A percentile compares a stretch with the other conserved stretches of the same genome.
Evolutionary conservation across 2,113 vertebrate genomes (phyloP).

Genomic region (Centrocercus urophasianus): DNA sequence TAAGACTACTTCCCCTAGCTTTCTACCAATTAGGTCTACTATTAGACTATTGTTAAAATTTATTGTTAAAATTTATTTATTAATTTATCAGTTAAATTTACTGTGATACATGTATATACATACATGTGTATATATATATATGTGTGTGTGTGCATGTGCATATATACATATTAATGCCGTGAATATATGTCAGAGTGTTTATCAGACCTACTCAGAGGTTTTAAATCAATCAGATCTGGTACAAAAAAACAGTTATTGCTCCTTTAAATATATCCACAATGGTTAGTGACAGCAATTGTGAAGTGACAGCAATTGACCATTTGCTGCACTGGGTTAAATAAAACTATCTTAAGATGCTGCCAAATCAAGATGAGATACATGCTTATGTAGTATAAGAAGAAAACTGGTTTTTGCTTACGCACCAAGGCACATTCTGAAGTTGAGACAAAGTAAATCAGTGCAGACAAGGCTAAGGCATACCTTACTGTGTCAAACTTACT

Average conservation of each 20-base stretch:
- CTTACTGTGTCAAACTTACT: slow-evolving; percentile 31
- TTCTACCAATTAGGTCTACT: neutral
- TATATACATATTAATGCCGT: neutral
- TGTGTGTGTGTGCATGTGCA: neutral
- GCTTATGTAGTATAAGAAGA: slow-evolving; percentile 53
- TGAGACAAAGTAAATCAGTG: slow-evolving; percentile 63
- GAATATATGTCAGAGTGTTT: slow-evolving; percentile 3
- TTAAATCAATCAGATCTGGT: slow-evolving; percentile 44
- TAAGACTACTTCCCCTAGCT: neutral
- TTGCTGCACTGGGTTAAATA: slow-evolving; percentile 14
- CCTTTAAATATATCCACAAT: slow-evolving; percentile 52
- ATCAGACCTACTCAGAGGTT: slow-evolving; percentile 37
- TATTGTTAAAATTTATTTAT: neutral
- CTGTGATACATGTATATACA: neutral
- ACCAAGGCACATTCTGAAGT: neutral
- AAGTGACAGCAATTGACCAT: slow-evolving; percentile 47
- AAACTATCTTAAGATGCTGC: slow-evolving; percentile 25
- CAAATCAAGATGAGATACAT: slow-evolving; percentile 44
- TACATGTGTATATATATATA: no score
- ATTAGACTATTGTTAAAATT: slow-evolving; percentile 7
- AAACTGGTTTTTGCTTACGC: slow-evolving; percentile 51
- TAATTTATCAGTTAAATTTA: neutral
- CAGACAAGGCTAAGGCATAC: slow-evolving; percentile 57
- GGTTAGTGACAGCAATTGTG: neutral
- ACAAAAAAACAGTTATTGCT: slow-evolving; percentile 51